Conservation (phyloP, 2,888 invertebrate species). For the Drosophila quinaria region DNA sequence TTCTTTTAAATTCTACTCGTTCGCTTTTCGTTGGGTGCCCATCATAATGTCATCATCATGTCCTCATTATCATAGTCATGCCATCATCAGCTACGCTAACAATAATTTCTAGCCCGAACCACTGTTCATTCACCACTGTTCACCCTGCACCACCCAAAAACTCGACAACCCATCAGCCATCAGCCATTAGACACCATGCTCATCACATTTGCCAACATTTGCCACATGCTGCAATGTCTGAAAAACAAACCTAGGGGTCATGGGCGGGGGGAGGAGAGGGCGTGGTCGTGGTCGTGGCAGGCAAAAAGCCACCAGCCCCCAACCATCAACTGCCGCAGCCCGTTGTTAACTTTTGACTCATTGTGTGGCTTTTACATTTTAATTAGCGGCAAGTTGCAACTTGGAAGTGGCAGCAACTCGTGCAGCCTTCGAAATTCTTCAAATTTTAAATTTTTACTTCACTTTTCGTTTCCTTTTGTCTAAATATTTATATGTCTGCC, state of each 20-base stretch:
- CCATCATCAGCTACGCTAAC: constrained; percentile 79
- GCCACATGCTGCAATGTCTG: constrained; percentile 49
- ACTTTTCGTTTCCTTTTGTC: constrained; percentile 29
- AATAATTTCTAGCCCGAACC: constrained; percentile 64
- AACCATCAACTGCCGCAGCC: constrained; percentile 42
- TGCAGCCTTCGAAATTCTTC: constrained; percentile 55
- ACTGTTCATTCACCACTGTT: not conserved
- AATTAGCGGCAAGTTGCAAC: constrained; percentile 73
- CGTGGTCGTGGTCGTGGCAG: constrained; percentile 13
- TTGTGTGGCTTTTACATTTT: constrained; percentile 82
- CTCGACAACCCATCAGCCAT: constrained; percentile 12
- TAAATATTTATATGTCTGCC: not conserved
- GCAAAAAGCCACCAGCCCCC: no score
- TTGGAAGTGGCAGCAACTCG: constrained; percentile 44
- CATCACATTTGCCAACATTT: constrained; percentile 44
- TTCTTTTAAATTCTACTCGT: constrained; percentile 12
- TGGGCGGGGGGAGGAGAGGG: not conserved
- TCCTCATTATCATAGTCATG: constrained; percentile 38
- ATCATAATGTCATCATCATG: constrained; percentile 53
- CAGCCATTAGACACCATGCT: constrained; percentile 24
- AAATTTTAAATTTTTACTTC: constrained; percentile 68
- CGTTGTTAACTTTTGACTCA: constrained; percentile 77
- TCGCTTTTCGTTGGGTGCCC: constrained; percentile 64
- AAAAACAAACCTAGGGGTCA: constrained; percentile 13
- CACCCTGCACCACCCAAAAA: not conserved